Evolutionary conservation across 2,113 vertebrate species (phyloP).

Genomic region (Corythornis madagascariensis): DNA sequence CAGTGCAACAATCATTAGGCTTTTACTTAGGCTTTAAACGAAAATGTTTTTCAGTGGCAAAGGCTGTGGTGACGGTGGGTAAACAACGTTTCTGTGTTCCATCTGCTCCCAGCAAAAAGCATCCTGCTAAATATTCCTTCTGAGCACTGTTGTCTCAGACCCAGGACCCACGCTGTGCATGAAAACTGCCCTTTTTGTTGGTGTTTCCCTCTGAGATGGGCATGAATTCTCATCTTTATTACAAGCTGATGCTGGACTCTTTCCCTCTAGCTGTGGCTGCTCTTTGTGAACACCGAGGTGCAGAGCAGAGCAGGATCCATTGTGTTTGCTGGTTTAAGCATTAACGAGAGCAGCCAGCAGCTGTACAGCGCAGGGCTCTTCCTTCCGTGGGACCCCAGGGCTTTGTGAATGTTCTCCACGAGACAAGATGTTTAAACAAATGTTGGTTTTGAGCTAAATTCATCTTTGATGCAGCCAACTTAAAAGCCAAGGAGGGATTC

Average conservation of each 20-base stretch:
- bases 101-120: neutral
- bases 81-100: neutral
- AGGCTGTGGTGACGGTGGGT: neutral
- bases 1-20: neutral
- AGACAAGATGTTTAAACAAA: neutral
- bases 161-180: neutral
- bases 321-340: neutral
- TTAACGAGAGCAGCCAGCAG: neutral
- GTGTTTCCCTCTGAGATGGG: neutral
- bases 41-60: neutral
- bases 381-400: neutral
- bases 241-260: neutral
- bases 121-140: neutral
- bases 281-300: neutral
- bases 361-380: neutral
- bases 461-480: neutral
- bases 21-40: neutral
- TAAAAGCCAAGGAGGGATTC: neutral
- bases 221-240: neutral
- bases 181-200: neutral
- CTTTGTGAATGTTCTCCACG: neutral
- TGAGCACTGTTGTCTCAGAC: neutral
- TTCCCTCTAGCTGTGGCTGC: neutral
- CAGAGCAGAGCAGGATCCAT: neutral
- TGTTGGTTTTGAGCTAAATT: neutral